Base-by-base conservation (phyloP, 2,888 invertebrate species). In the Celastrina argiolus region DNA sequence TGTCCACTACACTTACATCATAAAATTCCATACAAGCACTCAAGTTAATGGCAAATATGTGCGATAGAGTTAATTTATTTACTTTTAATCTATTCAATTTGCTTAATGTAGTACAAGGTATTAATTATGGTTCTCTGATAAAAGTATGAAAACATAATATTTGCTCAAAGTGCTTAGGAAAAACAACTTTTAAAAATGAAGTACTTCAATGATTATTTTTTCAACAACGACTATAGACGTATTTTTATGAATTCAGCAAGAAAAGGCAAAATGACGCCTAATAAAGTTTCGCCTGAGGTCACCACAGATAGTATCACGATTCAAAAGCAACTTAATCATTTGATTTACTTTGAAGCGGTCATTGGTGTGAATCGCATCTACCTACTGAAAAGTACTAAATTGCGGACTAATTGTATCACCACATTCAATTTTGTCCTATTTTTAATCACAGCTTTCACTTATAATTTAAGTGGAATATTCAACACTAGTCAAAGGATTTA, bases 291-390 rank as follows among this genome's bases (percentile, higher is more conserved):
- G 14, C 39, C 36, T 8, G 61, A 36, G 22, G 14, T 36, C 22
- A 12, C 2, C n/a, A 8, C 4, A 14, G 36, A 61, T 22, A 39
- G 22, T 61, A 36, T 14, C 2, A 36, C 1, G 18, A 39, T 61
- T 28, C 14, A 58, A n/a, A 36, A 39, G 1, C 58, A 45, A 66
- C 16, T 68, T 1, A 66, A 61, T n/a, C 61, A 51, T 39, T 42
- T 66, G 6, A 12, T 66, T 6, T 14, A 22, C 14, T 22, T 68
- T 1, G 59, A 66, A 59, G 34, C 58, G 26, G 0, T 51, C 10
- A 10, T 58, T n/a, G 68, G 66, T 16, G 36, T 68, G 4, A 68
- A 68, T 59, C 66, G 68, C 8, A 14, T 66, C 3, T 68, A 66
- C 26, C 39, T 68, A 51, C 34, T 66, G 2, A 3, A 10, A 10